Base-by-base conservation (phyloP, 2,797 vertebrate genomes). In the Sternarchorhynchus goeldii region DNA sequence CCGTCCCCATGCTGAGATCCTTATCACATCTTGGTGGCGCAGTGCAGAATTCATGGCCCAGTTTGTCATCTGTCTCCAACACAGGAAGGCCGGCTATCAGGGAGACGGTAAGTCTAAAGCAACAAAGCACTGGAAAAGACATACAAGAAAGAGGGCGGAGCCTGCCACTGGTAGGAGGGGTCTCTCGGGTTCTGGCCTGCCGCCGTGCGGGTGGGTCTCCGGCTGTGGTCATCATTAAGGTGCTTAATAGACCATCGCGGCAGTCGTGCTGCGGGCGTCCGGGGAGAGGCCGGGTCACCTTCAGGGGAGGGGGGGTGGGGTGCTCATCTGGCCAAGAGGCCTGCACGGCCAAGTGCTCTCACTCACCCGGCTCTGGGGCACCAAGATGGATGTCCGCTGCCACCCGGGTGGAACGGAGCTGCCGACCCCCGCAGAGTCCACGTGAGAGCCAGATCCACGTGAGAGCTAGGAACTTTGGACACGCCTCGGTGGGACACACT, bases 171-270 rank as follows among this genome's bases (percentile, higher is more conserved):
- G 29, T 18, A 78, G 55, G 75, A 63, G 77, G 32, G 57, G 75
- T 69, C 56, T 59, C 41, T 78, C 60, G 67, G 65, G 76, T 60
- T 45, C 69, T n/a, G 72, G n/a, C 60, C 66, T 60, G 53, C 72
- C 39, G 64, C 65, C 66, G 77, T 63, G 57, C 77, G 71, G 79
- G 39, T 64, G 14, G 59, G 56, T 75, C 72, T 50, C 69, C 70
- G 81, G 85, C 84, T 76, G 84, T 87, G 87, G 90, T 90, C 90
- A 92, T 92, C 89, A 91, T 92, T 92, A 93, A 91, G 85, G 88
- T 83, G 90, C 83, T 91, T 92, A 92, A 93, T 91, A 91, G 92
- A 92, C 90, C 88, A 76, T 90, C 85, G 80, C 84, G 85, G 86
- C 80, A 82, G 85, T 82, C 86, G 86, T 67, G 86, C 53, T 66